phyloP scores from a whole-genome alignment of 2,797 vertebrate species.

The Leptodon cayanensis region DNA sequence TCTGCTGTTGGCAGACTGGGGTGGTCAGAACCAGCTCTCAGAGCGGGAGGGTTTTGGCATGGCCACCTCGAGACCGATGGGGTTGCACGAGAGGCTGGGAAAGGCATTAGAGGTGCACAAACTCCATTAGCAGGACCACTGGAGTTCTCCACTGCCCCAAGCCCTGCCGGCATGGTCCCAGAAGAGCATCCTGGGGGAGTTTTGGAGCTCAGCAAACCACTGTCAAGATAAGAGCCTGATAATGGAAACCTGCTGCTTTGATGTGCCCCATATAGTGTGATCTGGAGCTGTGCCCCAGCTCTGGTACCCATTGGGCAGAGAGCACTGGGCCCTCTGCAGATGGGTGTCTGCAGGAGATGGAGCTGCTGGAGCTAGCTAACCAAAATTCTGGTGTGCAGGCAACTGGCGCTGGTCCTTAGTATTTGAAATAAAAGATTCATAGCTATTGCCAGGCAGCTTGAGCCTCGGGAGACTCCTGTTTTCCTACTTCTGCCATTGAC shows the following conservation, averaged over 20 bases:
- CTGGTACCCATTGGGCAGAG: background rate
- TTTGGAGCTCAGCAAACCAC: background rate
- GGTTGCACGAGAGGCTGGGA: background rate
- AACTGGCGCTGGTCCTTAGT: background rate
- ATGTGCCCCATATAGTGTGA: fast-evolving
- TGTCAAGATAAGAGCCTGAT: background rate
- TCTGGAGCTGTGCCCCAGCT: background rate
- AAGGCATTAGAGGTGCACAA: background rate
- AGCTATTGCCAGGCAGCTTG: background rate
- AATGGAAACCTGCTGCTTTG: background rate
- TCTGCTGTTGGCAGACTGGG: background rate
- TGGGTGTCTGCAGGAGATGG: background rate
- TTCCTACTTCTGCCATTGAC: background rate
- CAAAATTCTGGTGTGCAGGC: background rate
- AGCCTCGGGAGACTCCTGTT: background rate
- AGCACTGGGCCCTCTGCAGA: background rate
- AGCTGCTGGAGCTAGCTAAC: background rate
- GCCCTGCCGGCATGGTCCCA: background rate
- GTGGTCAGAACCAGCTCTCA: background rate
- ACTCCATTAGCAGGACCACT: background rate
- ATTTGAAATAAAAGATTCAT: background rate
- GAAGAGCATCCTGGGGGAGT: background rate
- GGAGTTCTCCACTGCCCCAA: background rate
- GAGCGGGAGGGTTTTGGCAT: background rate
- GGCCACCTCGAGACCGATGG: fast-evolving